phyloP scores from a whole-genome alignment of 1,140 invertebrate genomes.

The Gonioctena quinquepunctata region DNA sequence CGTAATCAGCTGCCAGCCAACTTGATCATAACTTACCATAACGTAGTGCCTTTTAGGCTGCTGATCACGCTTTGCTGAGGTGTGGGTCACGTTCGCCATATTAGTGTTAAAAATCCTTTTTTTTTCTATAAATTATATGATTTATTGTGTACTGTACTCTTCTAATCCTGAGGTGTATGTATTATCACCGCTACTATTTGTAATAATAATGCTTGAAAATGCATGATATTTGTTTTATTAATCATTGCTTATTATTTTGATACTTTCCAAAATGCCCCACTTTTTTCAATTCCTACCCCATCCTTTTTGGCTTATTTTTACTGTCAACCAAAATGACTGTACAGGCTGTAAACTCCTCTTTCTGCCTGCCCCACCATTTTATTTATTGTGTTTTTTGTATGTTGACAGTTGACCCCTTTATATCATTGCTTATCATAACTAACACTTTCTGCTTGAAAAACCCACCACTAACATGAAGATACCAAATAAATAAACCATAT shows the following conservation, averaged over 20 bases:
- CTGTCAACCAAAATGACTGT: constrained; percentile 8
- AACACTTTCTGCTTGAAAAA: constrained; percentile 21
- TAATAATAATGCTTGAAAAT: constrained; percentile 87
- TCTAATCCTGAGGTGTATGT: constrained; percentile 58
- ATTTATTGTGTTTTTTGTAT: constrained; percentile 45
- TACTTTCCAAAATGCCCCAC: constrained; percentile 46
- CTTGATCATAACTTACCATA: constrained; percentile 51
- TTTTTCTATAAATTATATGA: constrained; percentile 51
- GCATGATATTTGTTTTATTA: constrained; percentile 87
- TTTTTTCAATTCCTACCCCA: constrained; percentile 24
- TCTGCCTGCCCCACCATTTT: constrained; percentile 38
- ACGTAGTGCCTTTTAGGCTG: constrained; percentile 55
- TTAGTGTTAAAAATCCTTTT: constrained; percentile 43
- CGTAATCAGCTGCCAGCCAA: constrained; percentile 54
- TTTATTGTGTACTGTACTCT: constrained; percentile 65
- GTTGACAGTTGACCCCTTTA: constrained; percentile 13
- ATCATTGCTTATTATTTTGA: constrained; percentile 71
- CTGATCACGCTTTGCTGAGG: constrained; percentile 54
- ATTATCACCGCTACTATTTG: constrained; percentile 69
- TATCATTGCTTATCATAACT: constrained; percentile 30
- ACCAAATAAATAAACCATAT: background rate
- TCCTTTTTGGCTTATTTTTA: constrained; percentile 21
- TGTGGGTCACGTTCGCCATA: constrained; percentile 50
- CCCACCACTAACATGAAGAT: background rate
- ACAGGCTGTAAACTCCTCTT: constrained; percentile 30